Conservation (phyloP, 64 coral and sea anemone genomes). For the Montipora cactus region DNA sequence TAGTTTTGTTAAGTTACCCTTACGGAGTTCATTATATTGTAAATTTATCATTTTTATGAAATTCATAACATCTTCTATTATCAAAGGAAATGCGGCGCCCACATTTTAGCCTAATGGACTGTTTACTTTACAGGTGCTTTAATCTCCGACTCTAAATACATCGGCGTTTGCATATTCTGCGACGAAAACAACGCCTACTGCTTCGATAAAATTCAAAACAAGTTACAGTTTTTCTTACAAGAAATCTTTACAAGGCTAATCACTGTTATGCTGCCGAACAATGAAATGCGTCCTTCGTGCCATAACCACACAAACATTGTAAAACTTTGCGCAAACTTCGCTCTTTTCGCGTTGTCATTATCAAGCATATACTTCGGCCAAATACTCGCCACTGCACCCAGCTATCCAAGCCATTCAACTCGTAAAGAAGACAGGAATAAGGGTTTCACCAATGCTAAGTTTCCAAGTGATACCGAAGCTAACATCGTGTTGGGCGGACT, state of each 20-base stretch:
- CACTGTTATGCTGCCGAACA: neutral
- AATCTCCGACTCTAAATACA: neutral
- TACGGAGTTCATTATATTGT: neutral
- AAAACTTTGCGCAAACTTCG: neutral
- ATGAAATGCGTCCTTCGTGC: neutral
- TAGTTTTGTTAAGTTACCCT: neutral
- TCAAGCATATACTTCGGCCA: constrained; percentile 18
- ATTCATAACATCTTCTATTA: neutral
- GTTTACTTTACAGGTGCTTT: constrained; percentile 15
- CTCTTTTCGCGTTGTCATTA: neutral
- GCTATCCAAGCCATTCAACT: neutral
- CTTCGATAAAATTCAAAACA: neutral
- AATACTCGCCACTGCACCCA: neutral
- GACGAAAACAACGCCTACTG: neutral
- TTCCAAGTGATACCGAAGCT: constrained; percentile 15
- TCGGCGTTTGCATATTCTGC: neutral
- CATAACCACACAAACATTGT: neutral
- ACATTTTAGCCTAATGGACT: neutral
- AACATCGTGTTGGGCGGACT: constrained; percentile 82
- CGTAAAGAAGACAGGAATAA: neutral
- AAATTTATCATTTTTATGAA: neutral
- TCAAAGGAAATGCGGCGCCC: neutral
- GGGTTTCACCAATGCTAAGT: constrained; percentile 33
- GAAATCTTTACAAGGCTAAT: neutral
- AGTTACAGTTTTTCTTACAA: neutral